Evolutionary conservation across 1,140 invertebrate genomes (phyloP).

Genomic region (Bombus confusus): DNA sequence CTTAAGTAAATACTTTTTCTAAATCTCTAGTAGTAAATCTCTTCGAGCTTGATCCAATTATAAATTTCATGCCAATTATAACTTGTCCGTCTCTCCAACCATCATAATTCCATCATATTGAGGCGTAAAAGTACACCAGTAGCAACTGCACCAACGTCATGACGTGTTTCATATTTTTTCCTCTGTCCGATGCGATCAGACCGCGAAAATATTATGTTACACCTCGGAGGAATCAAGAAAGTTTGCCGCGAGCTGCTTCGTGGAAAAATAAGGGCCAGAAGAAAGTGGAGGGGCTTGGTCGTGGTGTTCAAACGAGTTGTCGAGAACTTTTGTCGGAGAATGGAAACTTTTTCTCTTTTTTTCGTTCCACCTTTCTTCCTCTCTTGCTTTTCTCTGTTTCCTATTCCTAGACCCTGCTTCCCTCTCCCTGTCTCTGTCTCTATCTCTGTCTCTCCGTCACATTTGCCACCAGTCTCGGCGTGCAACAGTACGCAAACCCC

Average conservation of each 20-base stretch:
- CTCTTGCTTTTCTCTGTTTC: neutral
- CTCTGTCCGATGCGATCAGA: constrained; percentile 23
- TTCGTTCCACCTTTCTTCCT: constrained; percentile 16
- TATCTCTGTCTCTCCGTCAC: neutral
- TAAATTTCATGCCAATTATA: neutral
- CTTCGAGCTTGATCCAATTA: neutral
- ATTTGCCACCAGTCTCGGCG: constrained; percentile 1
- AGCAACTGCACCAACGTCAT: neutral
- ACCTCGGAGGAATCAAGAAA: constrained; percentile 59
- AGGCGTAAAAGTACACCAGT: neutral
- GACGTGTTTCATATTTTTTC: neutral
- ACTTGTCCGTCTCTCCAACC: neutral
- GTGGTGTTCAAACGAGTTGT: constrained; percentile 70
- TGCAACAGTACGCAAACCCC: constrained; percentile 31
- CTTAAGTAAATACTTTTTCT: too few species aligned
- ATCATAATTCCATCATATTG: neutral
- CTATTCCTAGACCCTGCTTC: neutral
- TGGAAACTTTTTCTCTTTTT: constrained; percentile 59
- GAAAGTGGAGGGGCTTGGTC: constrained; percentile 50
- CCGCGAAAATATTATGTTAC: constrained; percentile 67
- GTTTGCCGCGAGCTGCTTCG: constrained; percentile 50
- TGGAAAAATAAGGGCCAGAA: constrained; percentile 53
- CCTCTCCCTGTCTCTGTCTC: neutral
- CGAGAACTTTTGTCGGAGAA: constrained; percentile 68
- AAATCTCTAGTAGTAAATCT: too few species aligned